Evolutionary conservation across 1,140 invertebrate genomes (phyloP).

Genomic region (Bombus haemorrhoidalis): DNA sequence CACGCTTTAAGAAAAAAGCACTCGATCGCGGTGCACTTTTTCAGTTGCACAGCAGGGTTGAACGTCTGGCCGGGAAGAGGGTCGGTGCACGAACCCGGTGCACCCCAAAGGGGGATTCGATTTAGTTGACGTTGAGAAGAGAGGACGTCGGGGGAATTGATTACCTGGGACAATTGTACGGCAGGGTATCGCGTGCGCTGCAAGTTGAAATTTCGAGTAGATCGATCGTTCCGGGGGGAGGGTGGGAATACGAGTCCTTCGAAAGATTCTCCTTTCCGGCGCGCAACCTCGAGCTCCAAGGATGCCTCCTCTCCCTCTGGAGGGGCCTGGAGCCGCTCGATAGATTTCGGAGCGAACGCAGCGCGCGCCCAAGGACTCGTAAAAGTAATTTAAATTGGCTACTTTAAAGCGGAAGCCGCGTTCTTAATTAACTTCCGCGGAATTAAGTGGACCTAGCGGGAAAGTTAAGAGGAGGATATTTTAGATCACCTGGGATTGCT

Average conservation of each 20-base stretch:
- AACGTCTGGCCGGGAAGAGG: not conserved
- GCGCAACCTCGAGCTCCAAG: not conserved
- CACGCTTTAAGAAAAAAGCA: not conserved
- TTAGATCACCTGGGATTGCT: constrained; percentile 51
- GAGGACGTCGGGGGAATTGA: constrained; percentile 36
- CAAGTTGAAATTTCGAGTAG: constrained; percentile 49
- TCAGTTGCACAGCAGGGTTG: not conserved
- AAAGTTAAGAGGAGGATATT: constrained; percentile 55
- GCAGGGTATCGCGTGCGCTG: constrained; percentile 46
- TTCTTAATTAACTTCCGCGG: constrained; percentile 55
- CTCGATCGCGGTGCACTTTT: not conserved
- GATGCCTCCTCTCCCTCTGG: not conserved
- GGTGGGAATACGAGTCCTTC: not conserved
- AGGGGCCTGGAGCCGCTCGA: constrained; percentile 1
- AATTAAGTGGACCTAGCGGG: constrained; percentile 56
- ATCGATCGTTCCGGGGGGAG: constrained; percentile 27
- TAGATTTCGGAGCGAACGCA: constrained; percentile 42
- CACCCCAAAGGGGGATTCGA: constrained; percentile 32
- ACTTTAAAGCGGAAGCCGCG: constrained; percentile 46
- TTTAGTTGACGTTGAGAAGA: constrained; percentile 43
- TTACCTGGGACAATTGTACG: constrained; percentile 48
- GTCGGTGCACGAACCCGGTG: not conserved
- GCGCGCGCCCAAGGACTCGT: constrained; percentile 45
- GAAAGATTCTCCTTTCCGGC: not conserved
- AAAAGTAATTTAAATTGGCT: constrained; percentile 57